Evolutionary conservation across 2,113 vertebrate species (phyloP), one percentile per base, ranked within the genome.

Genomic region (Cottus gobio): DNA sequence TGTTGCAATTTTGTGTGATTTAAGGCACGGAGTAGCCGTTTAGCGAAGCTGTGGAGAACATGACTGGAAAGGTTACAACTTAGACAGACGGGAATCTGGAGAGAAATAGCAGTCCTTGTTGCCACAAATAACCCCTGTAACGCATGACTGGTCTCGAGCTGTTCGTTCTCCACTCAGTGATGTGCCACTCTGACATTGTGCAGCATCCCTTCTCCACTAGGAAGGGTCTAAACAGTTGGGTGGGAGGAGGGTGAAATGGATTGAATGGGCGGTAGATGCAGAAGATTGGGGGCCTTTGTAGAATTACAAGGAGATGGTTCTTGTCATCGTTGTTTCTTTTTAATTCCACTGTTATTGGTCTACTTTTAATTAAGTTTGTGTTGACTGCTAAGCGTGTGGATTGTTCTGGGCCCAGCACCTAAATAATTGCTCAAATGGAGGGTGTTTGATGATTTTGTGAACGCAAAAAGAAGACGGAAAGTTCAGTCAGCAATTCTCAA

Each of bases 91-190:
- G 64, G 34, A 42, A 42, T 75, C 42, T 37, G n/a, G 42, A 10
- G 24, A 24, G 65, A 72, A 83, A 88, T 16, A 30, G 71, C n/a
- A 22, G 2, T 20, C 31, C 28, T 61, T 62, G 65, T 70, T 75
- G 64, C 73, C 24, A 65, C 61, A 70, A 65, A 78, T 63, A 84
- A 36, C 57, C 52, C 26, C 69, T 48, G 62, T 71, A 85, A 77
- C 42, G 28, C 77, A 69, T 20, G 66, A 18, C 30, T 62, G 36
- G n/a, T 28, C 31, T 16, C 5, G 52, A 81, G 46, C n/a, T 0
- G 31, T 46, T 20, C 15, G 4, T 2, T 80, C 57, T 50, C 28
- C 31, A 28, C 42, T 44, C 15, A n/a, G 58, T 3, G 71, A 36
- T 1, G 5, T 26, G 62, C 39, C 39, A 16, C 22, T 60, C 39